Evolutionary conservation across 2,797 vertebrate genomes (phyloP).

Genomic region (Alcedo quadribrachys): DNA sequence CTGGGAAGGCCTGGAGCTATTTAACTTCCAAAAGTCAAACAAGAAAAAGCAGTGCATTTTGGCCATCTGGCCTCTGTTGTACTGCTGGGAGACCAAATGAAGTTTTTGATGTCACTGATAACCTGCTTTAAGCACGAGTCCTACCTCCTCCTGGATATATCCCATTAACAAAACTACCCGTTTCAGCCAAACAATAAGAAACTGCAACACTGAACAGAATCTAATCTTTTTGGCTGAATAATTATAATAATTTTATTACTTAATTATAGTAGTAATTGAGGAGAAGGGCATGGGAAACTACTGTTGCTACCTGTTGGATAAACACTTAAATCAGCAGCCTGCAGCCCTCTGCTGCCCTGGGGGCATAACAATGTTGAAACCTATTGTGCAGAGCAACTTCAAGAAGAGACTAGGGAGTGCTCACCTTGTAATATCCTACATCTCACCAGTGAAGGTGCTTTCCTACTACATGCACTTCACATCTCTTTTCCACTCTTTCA

Average conservation of each 20-base stretch:
- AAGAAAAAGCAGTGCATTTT: not conserved
- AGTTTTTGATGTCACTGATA: not conserved
- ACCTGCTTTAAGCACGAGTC: not conserved
- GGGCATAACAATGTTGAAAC: not conserved
- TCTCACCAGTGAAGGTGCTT: not conserved
- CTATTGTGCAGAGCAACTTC: not conserved
- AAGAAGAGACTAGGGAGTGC: not conserved
- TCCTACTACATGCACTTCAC: not conserved
- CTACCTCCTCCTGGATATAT: not conserved
- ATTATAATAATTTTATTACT: not conserved
- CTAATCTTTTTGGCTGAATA: not conserved
- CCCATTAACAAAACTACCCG: not conserved
- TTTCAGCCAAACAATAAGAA: not conserved
- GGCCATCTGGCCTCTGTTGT: not conserved
- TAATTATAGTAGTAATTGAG: not conserved
- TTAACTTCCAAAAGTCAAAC: not conserved
- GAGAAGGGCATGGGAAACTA: not conserved
- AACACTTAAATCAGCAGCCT: not conserved
- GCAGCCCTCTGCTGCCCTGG: not conserved
- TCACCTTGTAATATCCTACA: constrained; percentile 30
- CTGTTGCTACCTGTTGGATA: not conserved
- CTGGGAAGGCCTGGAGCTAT: not conserved
- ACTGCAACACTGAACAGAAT: not conserved
- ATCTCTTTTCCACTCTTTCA: not conserved
- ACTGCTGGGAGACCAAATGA: not conserved